These are phyloP conservation scores for Lepidochrysops patricia DNA, from an alignment of 2,888 invertebrate species.

Conservation along the genomic window DNA sequence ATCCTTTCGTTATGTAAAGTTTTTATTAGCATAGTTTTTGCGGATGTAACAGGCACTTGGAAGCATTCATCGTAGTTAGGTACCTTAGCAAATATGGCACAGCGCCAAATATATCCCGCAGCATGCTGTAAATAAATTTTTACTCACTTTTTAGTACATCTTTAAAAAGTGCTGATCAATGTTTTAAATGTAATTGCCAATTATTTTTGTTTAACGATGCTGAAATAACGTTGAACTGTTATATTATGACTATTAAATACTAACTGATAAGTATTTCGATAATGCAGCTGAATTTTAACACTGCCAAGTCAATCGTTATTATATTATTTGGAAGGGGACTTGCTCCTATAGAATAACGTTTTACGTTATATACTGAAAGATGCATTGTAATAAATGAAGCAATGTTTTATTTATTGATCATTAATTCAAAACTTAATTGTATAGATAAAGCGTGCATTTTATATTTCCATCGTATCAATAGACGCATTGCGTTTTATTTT, in stretches of 20 bases:
- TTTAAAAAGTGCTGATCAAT: neutral
- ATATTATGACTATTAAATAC: neutral
- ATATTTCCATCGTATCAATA: neutral
- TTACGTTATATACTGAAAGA: no score
- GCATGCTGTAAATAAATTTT: slow-evolving; percentile 24
- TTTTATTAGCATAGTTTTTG: slow-evolving; percentile 14
- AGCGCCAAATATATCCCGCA: slow-evolving; percentile 27
- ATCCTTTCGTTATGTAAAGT: slow-evolving; percentile 6
- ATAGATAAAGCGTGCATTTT: no score
- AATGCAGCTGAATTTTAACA: no score
- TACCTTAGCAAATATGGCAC: slow-evolving; percentile 26
- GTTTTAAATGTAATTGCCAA: slow-evolving; percentile 3
- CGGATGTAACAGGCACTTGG: slow-evolving; percentile 11
- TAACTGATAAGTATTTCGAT: no score
- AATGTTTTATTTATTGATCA: no score
- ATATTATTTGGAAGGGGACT: no score
- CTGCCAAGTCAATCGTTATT: no score
- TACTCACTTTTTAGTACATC: slow-evolving; percentile 5
- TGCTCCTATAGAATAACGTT: no score
- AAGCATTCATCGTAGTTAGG: slow-evolving; percentile 13
- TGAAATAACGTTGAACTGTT: no score
- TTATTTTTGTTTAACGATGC: neutral
- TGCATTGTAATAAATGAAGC: no score
- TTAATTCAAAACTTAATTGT: no score
- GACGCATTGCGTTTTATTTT: neutral